Percentiles rank a stretch among this genome's conserved stretches.
These are phyloP conservation scores for Homalodisca vitripennis DNA, from an alignment of 1,140 invertebrate species.

Conservation along the genomic window DNA sequence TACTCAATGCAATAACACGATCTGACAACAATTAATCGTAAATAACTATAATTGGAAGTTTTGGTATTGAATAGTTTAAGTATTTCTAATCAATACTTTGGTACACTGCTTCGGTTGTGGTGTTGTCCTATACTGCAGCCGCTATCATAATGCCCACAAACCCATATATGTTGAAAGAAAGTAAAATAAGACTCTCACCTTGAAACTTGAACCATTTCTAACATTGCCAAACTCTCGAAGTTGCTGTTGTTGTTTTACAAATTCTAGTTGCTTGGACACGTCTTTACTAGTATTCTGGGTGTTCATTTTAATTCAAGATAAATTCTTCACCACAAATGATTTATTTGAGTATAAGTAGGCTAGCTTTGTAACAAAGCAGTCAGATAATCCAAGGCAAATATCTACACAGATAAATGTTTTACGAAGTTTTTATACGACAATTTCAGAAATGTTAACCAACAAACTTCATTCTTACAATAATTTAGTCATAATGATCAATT, in stretches of 20 bases:
- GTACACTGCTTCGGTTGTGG: not conserved
- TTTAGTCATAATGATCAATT: too few species aligned
- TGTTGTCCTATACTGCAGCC: not conserved
- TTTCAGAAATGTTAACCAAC: too few species aligned
- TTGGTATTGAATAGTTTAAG: not conserved
- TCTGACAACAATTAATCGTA: too few species aligned
- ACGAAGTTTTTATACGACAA: too few species aligned
- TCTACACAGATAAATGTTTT: too few species aligned
- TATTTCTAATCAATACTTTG: not conserved
- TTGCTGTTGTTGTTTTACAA: constrained; percentile 37
- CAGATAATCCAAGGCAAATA: too few species aligned
- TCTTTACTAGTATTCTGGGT: not conserved
- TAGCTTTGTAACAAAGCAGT: too few species aligned
- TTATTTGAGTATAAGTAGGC: too few species aligned
- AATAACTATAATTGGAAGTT: not conserved
- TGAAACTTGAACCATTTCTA: constrained; percentile 2
- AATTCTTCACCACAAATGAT: too few species aligned
- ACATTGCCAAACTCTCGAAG: constrained; percentile 34
- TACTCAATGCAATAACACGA: too few species aligned
- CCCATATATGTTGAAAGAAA: not conserved
- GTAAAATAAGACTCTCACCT: not conserved
- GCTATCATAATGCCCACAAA: not conserved
- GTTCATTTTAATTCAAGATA: too few species aligned
- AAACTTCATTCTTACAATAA: too few species aligned
- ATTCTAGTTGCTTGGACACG: constrained; percentile 32